Evolutionary conservation across 2,113 vertebrate species (phyloP).

Genomic region (Colossoma macropomum): DNA sequence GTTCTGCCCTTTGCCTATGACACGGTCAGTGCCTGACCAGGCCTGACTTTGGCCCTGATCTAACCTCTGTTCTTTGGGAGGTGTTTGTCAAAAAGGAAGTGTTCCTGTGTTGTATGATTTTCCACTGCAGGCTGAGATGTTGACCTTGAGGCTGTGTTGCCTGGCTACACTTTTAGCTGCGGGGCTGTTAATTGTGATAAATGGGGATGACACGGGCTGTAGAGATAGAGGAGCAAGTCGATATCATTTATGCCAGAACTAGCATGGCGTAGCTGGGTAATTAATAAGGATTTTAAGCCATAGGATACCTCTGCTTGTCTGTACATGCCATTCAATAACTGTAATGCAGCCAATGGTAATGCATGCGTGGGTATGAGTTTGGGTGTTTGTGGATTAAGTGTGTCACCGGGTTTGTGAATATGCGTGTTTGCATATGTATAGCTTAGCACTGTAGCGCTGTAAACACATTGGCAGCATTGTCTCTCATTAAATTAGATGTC

Average conservation of each 20-base stretch:
- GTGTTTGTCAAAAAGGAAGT: neutral
- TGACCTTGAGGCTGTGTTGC: conserved; percentile 40
- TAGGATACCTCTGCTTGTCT: neutral
- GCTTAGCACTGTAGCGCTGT: neutral
- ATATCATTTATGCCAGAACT: conserved; percentile 44
- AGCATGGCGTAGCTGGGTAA: conserved; percentile 23
- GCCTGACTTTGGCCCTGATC: conserved; percentile 12
- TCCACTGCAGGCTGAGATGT: neutral
- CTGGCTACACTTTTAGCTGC: conserved; percentile 22
- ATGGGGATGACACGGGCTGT: conserved; percentile 43
- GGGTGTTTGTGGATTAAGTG: neutral
- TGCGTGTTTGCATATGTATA: conserved; percentile 2
- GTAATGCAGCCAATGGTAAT: neutral
- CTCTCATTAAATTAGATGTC: conserved; percentile 20
- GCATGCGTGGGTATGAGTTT: conserved; percentile 6
- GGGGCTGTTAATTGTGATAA: conserved; percentile 53
- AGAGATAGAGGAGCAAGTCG: conserved; percentile 33
- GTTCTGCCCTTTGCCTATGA: conserved; percentile 11
- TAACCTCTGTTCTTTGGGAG: neutral
- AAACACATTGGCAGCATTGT: neutral
- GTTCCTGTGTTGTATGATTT: too few species aligned
- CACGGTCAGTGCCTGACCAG: neutral
- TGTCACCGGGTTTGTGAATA: conserved; percentile 20
- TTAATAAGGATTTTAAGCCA: conserved; percentile 40
- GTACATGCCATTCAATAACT: conserved; percentile 19